phyloP scores from a whole-genome alignment of 2,113 vertebrate species.

The Tinamus guttatus region DNA sequence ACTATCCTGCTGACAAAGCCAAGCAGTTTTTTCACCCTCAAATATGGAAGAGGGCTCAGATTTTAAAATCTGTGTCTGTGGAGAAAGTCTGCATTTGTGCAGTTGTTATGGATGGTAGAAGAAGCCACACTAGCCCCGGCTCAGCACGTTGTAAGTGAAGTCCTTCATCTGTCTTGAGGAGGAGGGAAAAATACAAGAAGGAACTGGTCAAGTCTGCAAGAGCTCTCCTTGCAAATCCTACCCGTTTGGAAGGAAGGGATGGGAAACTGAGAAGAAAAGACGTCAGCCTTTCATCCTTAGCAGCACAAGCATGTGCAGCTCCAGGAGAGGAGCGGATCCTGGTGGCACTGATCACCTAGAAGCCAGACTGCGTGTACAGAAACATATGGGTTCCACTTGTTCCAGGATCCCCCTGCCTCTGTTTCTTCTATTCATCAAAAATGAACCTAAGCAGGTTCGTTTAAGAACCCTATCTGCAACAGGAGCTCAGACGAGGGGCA shows the following conservation, averaged over 20 bases:
- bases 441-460: neutral
- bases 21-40: neutral
- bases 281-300: neutral
- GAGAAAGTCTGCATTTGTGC: neutral
- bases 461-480: neutral
- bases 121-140: neutral
- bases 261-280: neutral
- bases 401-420: neutral
- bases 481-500: neutral
- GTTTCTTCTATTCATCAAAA: neutral
- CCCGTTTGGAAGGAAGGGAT: neutral
- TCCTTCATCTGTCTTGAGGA: rapidly evolving
- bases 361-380: neutral
- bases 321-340: neutral
- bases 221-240: neutral
- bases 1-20: neutral
- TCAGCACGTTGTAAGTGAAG: neutral
- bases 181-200: neutral
- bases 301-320: neutral
- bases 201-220: neutral
- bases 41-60: neutral
- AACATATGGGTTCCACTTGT: neutral
- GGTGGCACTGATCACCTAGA: neutral
- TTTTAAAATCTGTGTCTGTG: neutral
- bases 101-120: neutral